A percentile compares a stretch with the other conserved stretches of the same genome.
Conservation (phyloP, 2,797 vertebrate species). For the Molothrus aeneus region DNA sequence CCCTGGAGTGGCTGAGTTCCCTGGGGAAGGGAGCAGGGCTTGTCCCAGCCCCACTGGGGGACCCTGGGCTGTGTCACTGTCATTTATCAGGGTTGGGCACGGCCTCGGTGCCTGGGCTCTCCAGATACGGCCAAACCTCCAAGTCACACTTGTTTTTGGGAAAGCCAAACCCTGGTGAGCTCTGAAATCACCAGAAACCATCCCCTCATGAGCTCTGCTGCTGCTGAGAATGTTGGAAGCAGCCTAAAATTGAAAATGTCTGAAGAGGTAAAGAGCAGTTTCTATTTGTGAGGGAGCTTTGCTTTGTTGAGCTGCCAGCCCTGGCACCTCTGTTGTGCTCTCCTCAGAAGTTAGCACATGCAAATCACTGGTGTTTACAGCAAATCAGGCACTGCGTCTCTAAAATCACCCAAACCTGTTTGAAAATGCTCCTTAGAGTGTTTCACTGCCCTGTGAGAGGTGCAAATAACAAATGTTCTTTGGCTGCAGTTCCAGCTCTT, state of each 20-base stretch:
- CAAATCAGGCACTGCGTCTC: neutral
- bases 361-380: neutral
- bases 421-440: neutral
- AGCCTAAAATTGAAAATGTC: neutral
- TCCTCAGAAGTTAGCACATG: neutral
- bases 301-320: neutral
- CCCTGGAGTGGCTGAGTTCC: rapidly evolving
- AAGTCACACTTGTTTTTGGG: neutral
- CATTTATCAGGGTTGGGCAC: neutral
- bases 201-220: rapidly evolving
- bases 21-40: rapidly evolving
- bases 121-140: neutral
- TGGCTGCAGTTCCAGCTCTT: neutral
- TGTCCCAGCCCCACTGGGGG: rapidly evolving
- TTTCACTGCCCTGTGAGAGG: neutral
- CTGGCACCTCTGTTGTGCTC: neutral
- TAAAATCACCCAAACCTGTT: neutral
- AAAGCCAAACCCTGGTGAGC: neutral
- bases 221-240: neutral
- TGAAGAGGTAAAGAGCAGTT: rapidly evolving
- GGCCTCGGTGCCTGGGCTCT: rapidly evolving
- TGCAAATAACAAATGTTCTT: neutral
- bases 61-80: neutral
- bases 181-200: neutral
- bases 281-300: neutral